A percentile compares a stretch with the other conserved stretches of the same genome.
Evolutionary conservation across 1,140 invertebrate species (phyloP).

Genomic region (Sycophila sp.): DNA sequence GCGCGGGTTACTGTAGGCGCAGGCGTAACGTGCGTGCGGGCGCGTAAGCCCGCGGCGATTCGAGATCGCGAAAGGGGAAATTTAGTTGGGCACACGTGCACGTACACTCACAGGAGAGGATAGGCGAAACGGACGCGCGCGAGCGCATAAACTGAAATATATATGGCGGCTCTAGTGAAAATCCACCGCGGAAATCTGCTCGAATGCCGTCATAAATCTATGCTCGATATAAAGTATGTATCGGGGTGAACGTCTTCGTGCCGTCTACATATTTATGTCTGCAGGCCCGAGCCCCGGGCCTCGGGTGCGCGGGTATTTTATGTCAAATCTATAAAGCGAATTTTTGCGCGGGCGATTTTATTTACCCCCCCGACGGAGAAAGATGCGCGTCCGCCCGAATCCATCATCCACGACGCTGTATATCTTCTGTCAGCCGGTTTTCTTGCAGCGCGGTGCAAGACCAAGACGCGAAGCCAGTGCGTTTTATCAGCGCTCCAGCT

Average conservation of each 20-base stretch:
- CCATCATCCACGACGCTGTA: neutral
- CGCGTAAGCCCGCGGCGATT: too few species aligned
- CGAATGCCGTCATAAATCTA: constrained; percentile 16
- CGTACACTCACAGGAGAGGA: neutral
- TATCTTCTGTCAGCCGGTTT: too few species aligned
- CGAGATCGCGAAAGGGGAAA: too few species aligned
- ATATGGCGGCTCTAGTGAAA: constrained; percentile 11
- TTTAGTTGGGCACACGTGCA: too few species aligned
- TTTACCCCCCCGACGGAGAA: too few species aligned
- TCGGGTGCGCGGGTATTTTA: neutral
- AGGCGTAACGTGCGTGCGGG: too few species aligned
- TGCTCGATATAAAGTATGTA: neutral
- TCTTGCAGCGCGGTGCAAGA: too few species aligned
- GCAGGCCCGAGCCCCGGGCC: too few species aligned
- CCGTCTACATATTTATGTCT: constrained; percentile 4
- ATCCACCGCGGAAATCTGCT: constrained; percentile 13
- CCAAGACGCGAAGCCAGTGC: too few species aligned
- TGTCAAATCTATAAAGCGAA: neutral
- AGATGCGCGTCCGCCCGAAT: neutral
- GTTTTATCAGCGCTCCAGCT: too few species aligned
- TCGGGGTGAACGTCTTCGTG: neutral
- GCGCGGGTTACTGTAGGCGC: too few species aligned
- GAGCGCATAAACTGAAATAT: constrained; percentile 2
- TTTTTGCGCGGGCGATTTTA: neutral
- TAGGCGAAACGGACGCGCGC: neutral